Evolutionary conservation across 2,888 invertebrate genomes (phyloP).

Genomic region (Napeogenes inachia): DNA sequence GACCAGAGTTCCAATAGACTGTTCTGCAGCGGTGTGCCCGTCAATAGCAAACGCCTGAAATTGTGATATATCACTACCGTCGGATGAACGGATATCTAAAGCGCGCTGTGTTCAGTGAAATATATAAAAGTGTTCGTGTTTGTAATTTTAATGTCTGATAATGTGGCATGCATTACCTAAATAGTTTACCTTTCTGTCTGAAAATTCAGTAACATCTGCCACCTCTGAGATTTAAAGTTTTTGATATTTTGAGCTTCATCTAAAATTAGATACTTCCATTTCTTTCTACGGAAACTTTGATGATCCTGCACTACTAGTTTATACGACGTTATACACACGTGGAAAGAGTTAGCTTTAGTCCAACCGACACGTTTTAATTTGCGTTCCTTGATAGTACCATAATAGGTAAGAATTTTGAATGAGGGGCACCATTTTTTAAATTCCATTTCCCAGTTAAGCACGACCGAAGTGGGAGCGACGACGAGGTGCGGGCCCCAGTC

Average conservation of each 20-base stretch:
- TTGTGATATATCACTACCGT: slow-evolving; percentile 30
- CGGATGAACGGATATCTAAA: no score
- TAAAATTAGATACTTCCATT: slow-evolving; percentile 98
- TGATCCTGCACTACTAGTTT: slow-evolving; percentile 99
- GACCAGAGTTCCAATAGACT: slow-evolving; percentile 98
- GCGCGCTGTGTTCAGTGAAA: no score
- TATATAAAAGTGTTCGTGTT: background rate
- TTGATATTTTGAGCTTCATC: slow-evolving; percentile 99
- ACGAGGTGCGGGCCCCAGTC: slow-evolving; percentile 99
- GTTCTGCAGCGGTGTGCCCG: slow-evolving; percentile 97
- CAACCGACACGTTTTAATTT: slow-evolving; percentile 94
- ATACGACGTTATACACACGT: slow-evolving; percentile 98
- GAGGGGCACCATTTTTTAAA: slow-evolving; percentile 99
- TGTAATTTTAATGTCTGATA: background rate
- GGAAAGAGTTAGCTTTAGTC: slow-evolving; percentile 99
- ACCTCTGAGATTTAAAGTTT: slow-evolving; percentile 99
- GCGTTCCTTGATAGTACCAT: slow-evolving; percentile 96
- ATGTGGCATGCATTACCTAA: slow-evolving; percentile 23
- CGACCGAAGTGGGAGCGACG: slow-evolving; percentile 99
- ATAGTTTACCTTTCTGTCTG: slow-evolving; percentile 87
- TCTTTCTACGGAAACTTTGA: slow-evolving; percentile 96
- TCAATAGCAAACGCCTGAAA: slow-evolving; percentile 88
- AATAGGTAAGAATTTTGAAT: slow-evolving; percentile 99
- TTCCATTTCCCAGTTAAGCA: slow-evolving; percentile 99
- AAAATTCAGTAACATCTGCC: slow-evolving; percentile 97